Evolutionary conservation across 2,797 vertebrate genomes (phyloP), one percentile per base, ranked within the genome.

Genomic region (Thamnophis elegans): DNA sequence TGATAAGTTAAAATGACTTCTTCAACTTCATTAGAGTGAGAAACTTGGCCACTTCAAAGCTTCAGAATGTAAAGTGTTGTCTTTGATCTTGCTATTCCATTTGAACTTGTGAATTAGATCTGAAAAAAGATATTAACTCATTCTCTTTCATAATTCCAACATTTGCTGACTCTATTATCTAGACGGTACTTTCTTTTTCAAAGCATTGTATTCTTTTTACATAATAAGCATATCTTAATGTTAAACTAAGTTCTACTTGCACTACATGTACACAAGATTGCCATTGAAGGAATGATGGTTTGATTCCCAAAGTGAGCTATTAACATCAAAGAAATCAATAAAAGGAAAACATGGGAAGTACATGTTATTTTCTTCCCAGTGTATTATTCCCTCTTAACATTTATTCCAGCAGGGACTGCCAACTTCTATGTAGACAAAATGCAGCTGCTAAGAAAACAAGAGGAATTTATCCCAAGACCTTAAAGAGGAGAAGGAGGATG

Each of bases 1-100:
- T 90, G 85, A 91, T 88, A 32, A 88, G 25, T 89, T 53, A 53
- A 2, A 20, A 88, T 65, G 85, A 59, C 11, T 26, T 90, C 36
- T 1, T 86, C 54, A 65, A 0, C 55, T 95, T 36, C 85, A 6
- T 10, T 85, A 92, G 11, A 47, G n/a, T 14, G 62, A 36, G 62
- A 95, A 95, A 90, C 8, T 89, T 8, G 65, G 87, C 5, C 65
- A 73, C 94, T 92, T 88, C 13, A 95, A 73, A 92, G 58, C 6
- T 91, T 7, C 12, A 92, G 12, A 20, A 65, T n/a, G 0, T 65
- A 92, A 94, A 14, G 2, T 0, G 0, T 16, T 92, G 25, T 86
- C 93, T 94, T 94, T 91, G 4, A 90, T 91, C n/a, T 93, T 93
- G 89, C 28, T 94, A 93, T 94, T 92, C 5, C 11, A 92, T 96